phyloP scores from a whole-genome alignment of 2,797 vertebrate species.

The Loriculus beryllinus region DNA sequence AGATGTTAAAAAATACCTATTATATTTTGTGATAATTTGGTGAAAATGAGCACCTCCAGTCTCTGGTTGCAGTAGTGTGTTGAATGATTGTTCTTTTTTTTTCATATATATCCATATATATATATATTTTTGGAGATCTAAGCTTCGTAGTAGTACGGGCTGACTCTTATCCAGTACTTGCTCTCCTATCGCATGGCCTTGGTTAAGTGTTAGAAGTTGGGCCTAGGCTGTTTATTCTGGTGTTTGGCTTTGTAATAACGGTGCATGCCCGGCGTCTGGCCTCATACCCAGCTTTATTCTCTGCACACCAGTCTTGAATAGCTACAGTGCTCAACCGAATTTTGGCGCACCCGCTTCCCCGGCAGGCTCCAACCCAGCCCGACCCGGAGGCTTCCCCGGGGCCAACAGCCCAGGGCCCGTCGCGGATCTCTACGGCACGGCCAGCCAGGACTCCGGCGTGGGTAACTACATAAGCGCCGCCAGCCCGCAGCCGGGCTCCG shows the following conservation, averaged over 20 bases:
- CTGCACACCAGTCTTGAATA: conserved; percentile 91
- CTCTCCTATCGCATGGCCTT: conserved; percentile 90
- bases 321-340: conserved; percentile 95
- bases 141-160: conserved; percentile 87
- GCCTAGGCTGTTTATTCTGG: conserved; percentile 80
- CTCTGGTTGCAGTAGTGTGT: conserved; percentile 77
- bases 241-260: conserved; percentile 80
- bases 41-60: conserved; percentile 75
- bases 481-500: conserved; percentile 95
- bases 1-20: conserved; percentile 76
- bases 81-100: conserved; percentile 74
- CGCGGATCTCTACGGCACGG: conserved; percentile 92
- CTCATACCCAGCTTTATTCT: conserved; percentile 87
- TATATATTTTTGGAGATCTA: conserved; percentile 79
- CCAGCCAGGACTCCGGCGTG: conserved; percentile 95
- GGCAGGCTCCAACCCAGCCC: conserved; percentile 93
- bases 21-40: conserved; percentile 79
- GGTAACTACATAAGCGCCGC: conserved; percentile 89
- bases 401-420: conserved; percentile 97
- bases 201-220: conserved; percentile 86
- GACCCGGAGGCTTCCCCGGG: conserved; percentile 94
- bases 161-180: conserved; percentile 84
- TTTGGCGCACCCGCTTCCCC: conserved; percentile 88
- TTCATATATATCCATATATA: conserved; percentile 71
- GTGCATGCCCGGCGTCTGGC: conserved; percentile 84